Evolutionary conservation across 2,888 invertebrate genomes (phyloP), one percentile per base, ranked within the genome.

Genomic region (Leptopterna dolabrata): DNA sequence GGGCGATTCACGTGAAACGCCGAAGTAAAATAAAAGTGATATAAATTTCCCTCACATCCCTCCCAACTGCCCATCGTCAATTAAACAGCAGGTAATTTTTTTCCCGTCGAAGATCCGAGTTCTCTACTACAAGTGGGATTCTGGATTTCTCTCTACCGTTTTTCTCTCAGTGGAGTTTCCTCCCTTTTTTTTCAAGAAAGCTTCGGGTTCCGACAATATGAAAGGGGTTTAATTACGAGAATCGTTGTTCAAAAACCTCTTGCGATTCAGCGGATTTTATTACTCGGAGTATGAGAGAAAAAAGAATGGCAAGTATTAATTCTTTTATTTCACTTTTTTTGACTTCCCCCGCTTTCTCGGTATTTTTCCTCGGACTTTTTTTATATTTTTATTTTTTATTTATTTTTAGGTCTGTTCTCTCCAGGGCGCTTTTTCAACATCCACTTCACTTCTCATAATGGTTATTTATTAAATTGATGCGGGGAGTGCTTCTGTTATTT

Each of bases 221-320:
- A 63, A 63, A 63, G 63, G n/a, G 63, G 63, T 63, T 63, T 63
- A 63, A 63, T 63, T 63, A 63, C 63, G 63, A 63, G 63, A 63
- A 63, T 63, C 63, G 63, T 63, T 63, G 63, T 63, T 63, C n/a
- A n/a, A 63, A 63, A 63, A 24, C 63, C 63, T 63, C 63, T 51
- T 63, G 63, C 63, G 24, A 63, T 63, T 27, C 63, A 63, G 24
- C 63, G 63, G 63, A 63, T 63, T 63, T 63, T 63, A 63, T 63
- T 63, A 63, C 63, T 63, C 24, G 24, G 24, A 63, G 63, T 63
- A 24, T n/a, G 24, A 63, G 63, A 24, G 24, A 24, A 63, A 63
- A 24, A 63, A 27, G 4, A 27, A 63, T 63, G 63, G 24, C 63
- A 63, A 63, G 63, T 63, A 63, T 63, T 63, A 63, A 24, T 63